Evolutionary conservation across 2,888 invertebrate species (phyloP).

Genomic region (Diachrysia chrysitis): DNA sequence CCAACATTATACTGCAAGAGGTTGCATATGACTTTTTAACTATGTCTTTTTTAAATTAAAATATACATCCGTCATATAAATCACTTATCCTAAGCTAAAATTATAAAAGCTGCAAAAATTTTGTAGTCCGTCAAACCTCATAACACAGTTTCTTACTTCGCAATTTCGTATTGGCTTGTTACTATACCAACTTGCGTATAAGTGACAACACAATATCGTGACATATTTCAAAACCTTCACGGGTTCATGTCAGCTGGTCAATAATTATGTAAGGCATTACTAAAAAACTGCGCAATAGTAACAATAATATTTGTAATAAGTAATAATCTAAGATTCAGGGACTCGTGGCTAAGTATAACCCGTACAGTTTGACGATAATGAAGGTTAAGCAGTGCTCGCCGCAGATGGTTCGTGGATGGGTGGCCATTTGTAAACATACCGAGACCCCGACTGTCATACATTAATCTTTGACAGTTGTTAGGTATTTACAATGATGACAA

Average conservation of each 20-base stretch:
- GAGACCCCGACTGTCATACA: too few relatives aligned
- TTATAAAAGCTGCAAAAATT: neutral
- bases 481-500: too few relatives aligned
- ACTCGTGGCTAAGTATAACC: too few relatives aligned
- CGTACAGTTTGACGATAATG: too few relatives aligned
- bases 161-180: slow-evolving; percentile 4
- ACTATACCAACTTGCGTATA: slow-evolving; percentile 4
- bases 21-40: neutral
- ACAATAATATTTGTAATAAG: neutral
- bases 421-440: too few relatives aligned
- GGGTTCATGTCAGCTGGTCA: neutral
- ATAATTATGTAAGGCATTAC: slow-evolving; percentile 1
- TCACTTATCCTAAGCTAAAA: neutral
- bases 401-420: too few relatives aligned
- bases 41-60: too few relatives aligned
- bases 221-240: slow-evolving; percentile 4
- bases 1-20: slow-evolving; percentile 7
- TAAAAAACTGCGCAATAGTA: neutral
- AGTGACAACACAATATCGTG: neutral
- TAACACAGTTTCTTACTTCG: neutral
- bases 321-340: too few relatives aligned
- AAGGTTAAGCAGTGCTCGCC: too few relatives aligned
- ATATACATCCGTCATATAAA: too few relatives aligned
- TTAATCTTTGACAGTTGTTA: too few relatives aligned
- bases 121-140: neutral